A percentile compares a stretch with the other conserved stretches of the same genome.
phyloP scores from a whole-genome alignment of 2,888 invertebrate species.

The Orchestes rusci region DNA sequence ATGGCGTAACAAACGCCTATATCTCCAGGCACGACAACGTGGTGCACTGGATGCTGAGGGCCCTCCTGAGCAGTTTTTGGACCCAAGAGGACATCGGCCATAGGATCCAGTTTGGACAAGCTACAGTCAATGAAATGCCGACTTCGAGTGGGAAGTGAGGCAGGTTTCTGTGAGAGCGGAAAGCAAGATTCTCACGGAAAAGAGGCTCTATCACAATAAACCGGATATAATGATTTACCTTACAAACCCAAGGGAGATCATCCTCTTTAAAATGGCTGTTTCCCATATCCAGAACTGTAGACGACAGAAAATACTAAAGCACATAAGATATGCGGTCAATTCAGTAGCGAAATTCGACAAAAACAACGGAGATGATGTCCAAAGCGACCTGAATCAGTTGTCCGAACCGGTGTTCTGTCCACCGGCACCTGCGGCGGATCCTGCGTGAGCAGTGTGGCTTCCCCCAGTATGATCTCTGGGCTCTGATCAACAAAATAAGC shows the following conservation, averaged over 20 bases:
- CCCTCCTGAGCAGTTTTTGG: conserved; percentile 4
- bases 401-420: no score
- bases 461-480: no score
- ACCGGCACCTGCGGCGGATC: no score
- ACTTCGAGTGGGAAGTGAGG: no score
- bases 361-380: no score
- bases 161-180: background rate
- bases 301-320: no score
- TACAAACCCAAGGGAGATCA: conserved; percentile 1
- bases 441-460: no score
- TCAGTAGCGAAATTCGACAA: background rate
- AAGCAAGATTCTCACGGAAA: background rate
- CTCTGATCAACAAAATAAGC: no score
- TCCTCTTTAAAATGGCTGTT: background rate
- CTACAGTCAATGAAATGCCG: background rate
- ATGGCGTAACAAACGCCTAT: conserved; percentile 17
- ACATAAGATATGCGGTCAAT: background rate
- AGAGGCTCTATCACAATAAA: background rate
- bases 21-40: conserved; percentile 24
- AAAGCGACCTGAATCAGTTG: no score
- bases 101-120: background rate
- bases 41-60: conserved; percentile 19
- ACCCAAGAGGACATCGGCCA: conserved; percentile 1
- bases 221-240: conserved; percentile 1
- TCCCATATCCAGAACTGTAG: conserved; percentile 1